Base-by-base conservation (phyloP, 2,113 vertebrate species). In the Canis aureus region DNA sequence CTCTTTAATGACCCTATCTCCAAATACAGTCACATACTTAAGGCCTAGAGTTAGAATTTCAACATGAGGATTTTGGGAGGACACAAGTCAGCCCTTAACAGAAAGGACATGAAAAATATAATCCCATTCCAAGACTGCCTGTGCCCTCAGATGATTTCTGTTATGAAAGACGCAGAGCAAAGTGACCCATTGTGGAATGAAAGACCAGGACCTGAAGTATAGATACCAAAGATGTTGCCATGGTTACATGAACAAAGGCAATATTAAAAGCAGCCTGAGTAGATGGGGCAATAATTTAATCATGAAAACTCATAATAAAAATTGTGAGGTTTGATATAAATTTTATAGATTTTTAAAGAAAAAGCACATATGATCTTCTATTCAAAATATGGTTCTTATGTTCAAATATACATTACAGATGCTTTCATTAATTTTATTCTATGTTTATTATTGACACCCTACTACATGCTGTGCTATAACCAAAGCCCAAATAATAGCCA, bases 291-390 rank as follows among this genome's bases (percentile, higher is more conserved):
- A 93, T 76, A 93, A 89, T 51, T 96, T 78, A 69, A 93, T 84
- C 79, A 95, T 62, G 17, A 90, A 91, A 96, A 92, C 7, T 64
- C 85, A 69, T 53, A 90, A 81, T 91, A 94, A 84, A 81, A 87
- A 78, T 80, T 89, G 17, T 86, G 89, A 97, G 11, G 10, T 57
- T 96, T 89, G 13, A 84, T 91, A 73, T 73, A 60, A 85, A 93
- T 93, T 78, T 95, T 88, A 95, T 6, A 84, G 6, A 74, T 78
- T 32, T 95, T 97, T 85, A 82, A 74, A 79, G 32, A 85, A 92
- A 93, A 93, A 66, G 35, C 20, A 79, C 11, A 83, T 62, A 23
- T 7, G 5, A 78, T 35, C 59, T 66, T 88, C 60, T 83, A 60
- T 55, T 88, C 55, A 86, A 92, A 95, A 84, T 92, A 51, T 74